Percentiles rank a stretch among this genome's conserved stretches.
Conservation (phyloP, 2,888 invertebrate species). For the Mantis religiosa region DNA sequence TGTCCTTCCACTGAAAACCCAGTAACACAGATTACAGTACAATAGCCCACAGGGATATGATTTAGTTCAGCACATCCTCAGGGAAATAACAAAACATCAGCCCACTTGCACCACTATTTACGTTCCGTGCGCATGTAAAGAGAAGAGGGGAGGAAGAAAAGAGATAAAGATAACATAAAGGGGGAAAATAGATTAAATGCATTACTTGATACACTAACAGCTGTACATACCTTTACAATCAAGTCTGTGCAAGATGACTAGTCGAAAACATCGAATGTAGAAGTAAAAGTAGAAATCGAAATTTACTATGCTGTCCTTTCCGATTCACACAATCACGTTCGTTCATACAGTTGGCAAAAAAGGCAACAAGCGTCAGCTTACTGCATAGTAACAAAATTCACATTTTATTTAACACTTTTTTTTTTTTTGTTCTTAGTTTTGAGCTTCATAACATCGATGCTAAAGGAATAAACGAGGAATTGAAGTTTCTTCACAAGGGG, state of each 20-base stretch:
- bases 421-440: not conserved
- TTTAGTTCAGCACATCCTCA: not conserved
- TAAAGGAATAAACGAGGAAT: not conserved
- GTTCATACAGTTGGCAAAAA: not conserved
- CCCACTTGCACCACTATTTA: not conserved
- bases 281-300: not conserved
- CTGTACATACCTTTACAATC: conserved; percentile 3
- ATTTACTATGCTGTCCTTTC: not conserved
- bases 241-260: conserved; percentile 1
- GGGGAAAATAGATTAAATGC: conserved; percentile 5
- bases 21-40: not conserved
- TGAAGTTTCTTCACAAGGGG: not conserved
- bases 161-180: not conserved
- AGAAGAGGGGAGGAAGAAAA: not conserved
- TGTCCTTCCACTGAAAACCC: not conserved
- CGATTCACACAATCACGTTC: not conserved
- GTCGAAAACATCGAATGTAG: not conserved
- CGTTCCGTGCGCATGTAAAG: not conserved
- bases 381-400: not conserved
- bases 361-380: not conserved
- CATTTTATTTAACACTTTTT: not conserved
- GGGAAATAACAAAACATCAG: not conserved
- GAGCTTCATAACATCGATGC: not conserved
- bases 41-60: not conserved
- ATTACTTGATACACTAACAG: not conserved